Evolutionary conservation across 1,140 invertebrate genomes (phyloP), one percentile per base, ranked within the genome.

Genomic region (Diorhabda sublineata): DNA sequence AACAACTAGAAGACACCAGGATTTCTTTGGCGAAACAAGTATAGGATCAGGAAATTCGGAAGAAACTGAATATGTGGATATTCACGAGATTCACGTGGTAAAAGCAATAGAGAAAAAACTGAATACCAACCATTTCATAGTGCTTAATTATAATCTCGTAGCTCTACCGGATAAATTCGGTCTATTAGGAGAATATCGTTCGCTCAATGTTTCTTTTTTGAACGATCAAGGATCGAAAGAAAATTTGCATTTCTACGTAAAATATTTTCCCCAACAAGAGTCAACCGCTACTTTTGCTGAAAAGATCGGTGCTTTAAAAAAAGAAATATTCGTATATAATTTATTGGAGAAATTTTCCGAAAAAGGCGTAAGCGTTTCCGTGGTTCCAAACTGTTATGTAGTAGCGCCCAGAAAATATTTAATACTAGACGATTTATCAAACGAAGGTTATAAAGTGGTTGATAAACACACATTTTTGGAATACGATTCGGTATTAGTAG

Each of bases 381-480:
- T 71, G 9, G 61, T 67, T 2, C 72, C 76, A 4, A 71, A 66
- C 42, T 71, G 69, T 62, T 76, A 73, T 42, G 56, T 72, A 4
- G 65, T 61, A 6, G 64, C 69, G 6, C 26, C 42, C 74, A 80
- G 11, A 5, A 64, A 74, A 59, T 71, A 67, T 45, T 62, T 78
- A 43, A 64, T 78, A 57, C 58, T 78, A 57, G 75, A 78, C 9
- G 68, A 78, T 65, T 64, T 83, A 6, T 5, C 44, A 3, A 2
- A 5, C 0, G 65, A 71, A 43, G 75, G 75, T 4, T 83, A 79
- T 42, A 42, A 71, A 6, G 71, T 59, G 41, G 43, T 68, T 3
- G 58, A 66, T 11, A 59, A 76, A 61, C 68, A 79, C 8, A 68
- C 81, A 7, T 71, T 78, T 7, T 76, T 82, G 44, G 71, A 67